Base-by-base conservation (phyloP, 2,797 vertebrate species). In the Potorous gilbertii region DNA sequence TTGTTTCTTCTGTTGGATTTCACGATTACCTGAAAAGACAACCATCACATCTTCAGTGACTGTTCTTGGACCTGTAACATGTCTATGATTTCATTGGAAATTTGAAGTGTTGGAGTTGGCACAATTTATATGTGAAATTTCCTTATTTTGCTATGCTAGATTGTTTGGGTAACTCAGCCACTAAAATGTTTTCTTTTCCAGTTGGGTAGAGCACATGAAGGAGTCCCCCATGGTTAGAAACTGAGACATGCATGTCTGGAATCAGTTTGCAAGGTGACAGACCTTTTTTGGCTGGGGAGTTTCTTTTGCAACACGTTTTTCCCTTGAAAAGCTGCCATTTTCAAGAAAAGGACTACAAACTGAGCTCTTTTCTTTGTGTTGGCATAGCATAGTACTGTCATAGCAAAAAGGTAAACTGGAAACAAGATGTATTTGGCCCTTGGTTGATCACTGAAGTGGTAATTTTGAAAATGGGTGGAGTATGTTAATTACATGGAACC, bases 171-270 rank as follows among this genome's bases (percentile, higher is more conserved):
- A 96, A 62, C 90, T 46, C 54, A 11, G n/a, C 55, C 34, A 56
- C 89, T 96, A 90, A 90, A 10, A 31, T 93, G n/a, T 81, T 94
- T 93, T 96, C 90, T 93, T 96, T 90, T 9, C 5, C 52, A 95
- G 57, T 95, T 94, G 93, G 94, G 8, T 87, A 90, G 59, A 57
- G 55, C 0, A 9, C 57, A 66, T 54, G 66, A 92, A 87, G 46
- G 66, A 66, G 4, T 0, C 50, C 46, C 55, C 0, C 0, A 24
- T 54, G 55, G 52, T 90, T 21, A 66, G 31, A 50, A 10, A 31
- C 52, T 16, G 90, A 94, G 89, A 92, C 93, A 74, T 74, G 4
- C 13, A 54, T 94, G 92, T 74, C 12, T 16, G 0, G 0, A 2
- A 6, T 24, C 91, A 54, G 52, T 54, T 90, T 95, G 90, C 27